Evolutionary conservation across 2,888 invertebrate genomes (phyloP), one percentile per base, ranked within the genome.

Genomic region (Fabriciana adippe): DNA sequence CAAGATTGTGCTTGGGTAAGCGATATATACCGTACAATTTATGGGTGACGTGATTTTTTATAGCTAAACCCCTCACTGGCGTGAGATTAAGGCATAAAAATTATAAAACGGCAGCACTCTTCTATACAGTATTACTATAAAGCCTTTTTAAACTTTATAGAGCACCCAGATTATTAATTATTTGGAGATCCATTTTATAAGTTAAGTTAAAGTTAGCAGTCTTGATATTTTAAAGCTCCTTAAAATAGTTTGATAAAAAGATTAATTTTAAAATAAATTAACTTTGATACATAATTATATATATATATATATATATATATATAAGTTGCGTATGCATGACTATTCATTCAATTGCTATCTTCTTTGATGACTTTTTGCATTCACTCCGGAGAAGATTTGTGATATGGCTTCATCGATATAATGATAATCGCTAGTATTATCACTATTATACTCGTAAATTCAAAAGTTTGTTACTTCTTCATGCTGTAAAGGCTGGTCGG

Each of bases 1-100:
- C 67, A 70, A 67, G 67, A 70, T 70, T 70, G 67, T 59, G 67
- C 67, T 70, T 35, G 55, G 62, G 67, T 63, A 65, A 67, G 67
- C 65, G 55, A 65, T 65, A 65, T 67, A 65, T 70, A 65, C 14
- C 51, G 56, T 26, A 54, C 61, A 57, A 70, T 65, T 68, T 68
- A 68, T 68, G 64, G 59, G 50, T 67, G 51, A 56, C 67, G 62
- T 51, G 56, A 54, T 47, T 59, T 66, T 65, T 66, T 66, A 66
- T 66, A 18, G 66, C 59, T 59, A 54, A 41, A 53, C 13, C 63
- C 48, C 26, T n/a, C 16, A 31, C 55, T 50, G 64, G 21, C 31
- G 16, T 47, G 57, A 26, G 59, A 48, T 66, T 59, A 60, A 60
- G 59, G 54, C 18, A 18, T 31, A 54, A 59, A 55, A 60, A 16